Base-by-base conservation (phyloP, 2,888 invertebrate species). In the Athripsodes cinereus region DNA sequence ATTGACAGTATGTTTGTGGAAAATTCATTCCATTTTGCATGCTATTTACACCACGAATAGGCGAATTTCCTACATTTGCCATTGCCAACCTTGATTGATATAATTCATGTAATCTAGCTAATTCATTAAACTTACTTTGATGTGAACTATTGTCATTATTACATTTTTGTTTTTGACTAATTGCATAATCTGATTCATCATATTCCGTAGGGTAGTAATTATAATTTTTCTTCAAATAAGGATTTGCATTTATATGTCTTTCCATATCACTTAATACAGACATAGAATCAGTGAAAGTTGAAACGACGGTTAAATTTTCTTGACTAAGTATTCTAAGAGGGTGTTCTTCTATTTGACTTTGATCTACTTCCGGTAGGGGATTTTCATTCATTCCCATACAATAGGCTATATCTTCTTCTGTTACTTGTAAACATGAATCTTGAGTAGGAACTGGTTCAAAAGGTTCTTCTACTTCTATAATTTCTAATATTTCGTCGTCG, bases 351-450 rank as follows among this genome's bases (percentile, higher is more conserved):
- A 72, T 74, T 65, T 82, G 83, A 64, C 83, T 84, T 69, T 87
- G 87, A 66, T 88, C 88, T 22, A 84, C 83, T 72, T 88, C 87
- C 1, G 84, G 84, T 34, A 88, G 70, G 48, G 84, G 85, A 73
- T 87, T 86, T 68, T 87, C 87, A 52, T 76, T 73, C 66, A 79
- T 79, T 44, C 87, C 87, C 90, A 92, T 92, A 67, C 92, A 91
- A 55, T 87, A 80, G 2, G 92, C 91, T 62, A 95, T 94, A 69
- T 95, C 94, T 74, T 94, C 94, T 75, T 95, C 94, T 5, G 92
- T 94, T 54, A 92, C 92, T 79, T 94, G 94, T 55, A 93, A 79
- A 66, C 92, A 93, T 60, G 84, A 87, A 71, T 91, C 94, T 72
- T 89, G 89, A 79, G 87, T 92, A 51, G 91, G 91, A 18, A 92